phyloP scores from a whole-genome alignment of 2,797 vertebrate genomes.

The Bovichtus diacanthus region DNA sequence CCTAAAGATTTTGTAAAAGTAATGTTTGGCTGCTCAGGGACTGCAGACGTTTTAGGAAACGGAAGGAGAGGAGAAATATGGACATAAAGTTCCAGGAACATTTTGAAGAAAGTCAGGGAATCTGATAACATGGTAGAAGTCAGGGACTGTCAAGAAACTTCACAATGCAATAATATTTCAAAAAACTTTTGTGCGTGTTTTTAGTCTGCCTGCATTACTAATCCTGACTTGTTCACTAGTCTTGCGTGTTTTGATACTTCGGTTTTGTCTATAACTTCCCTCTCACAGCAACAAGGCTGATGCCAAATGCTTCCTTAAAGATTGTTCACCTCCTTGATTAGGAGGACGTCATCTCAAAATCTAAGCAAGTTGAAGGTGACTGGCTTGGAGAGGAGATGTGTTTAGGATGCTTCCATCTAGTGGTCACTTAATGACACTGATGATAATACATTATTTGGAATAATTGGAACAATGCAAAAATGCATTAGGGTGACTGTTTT shows the following conservation, averaged over 20 bases:
- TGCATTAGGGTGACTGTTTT: conserved; percentile 1
- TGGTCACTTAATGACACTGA: conserved; percentile 63
- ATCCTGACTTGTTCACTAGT: not conserved
- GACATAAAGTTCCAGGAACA: not conserved
- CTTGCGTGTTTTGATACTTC: not conserved
- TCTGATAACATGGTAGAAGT: not conserved
- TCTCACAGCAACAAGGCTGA: not conserved
- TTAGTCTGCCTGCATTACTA: not conserved
- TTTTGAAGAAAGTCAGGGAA: not conserved
- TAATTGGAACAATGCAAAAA: not conserved
- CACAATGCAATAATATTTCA: not conserved
- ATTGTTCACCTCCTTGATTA: conserved; percentile 36
- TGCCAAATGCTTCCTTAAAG: conserved; percentile 8
- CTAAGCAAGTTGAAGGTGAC: conserved; percentile 38
- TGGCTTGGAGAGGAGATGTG: conserved; percentile 20
- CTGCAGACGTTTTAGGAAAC: conserved; percentile 12
- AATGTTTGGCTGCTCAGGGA: conserved; percentile 17
- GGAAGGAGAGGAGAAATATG: not conserved
- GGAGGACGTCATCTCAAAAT: conserved; percentile 69
- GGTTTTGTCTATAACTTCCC: not conserved
- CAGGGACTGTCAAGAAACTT: not conserved
- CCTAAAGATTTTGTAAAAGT: conserved; percentile 13
- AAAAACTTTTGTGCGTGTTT: not conserved
- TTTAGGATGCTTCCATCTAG: conserved; percentile 83
- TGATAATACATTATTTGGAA: not conserved